Conservation (phyloP, 92 coral and sea anemone genomes). For the Epizoanthus illoricatus region DNA sequence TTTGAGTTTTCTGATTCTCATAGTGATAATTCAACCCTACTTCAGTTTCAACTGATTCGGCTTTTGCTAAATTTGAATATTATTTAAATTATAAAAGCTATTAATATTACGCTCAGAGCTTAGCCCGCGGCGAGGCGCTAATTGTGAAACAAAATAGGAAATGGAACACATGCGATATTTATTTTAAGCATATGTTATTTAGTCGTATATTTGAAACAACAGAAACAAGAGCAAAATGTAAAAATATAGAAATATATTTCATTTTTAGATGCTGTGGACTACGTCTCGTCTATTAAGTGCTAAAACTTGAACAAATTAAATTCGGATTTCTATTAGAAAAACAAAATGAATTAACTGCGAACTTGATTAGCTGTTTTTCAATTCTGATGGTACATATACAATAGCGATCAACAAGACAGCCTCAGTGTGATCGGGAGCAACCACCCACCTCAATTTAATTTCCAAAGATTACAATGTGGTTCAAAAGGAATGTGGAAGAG, state of each 20-base stretch:
- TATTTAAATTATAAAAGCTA: constrained; percentile 37
- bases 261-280: not conserved
- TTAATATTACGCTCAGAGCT: constrained; percentile 30
- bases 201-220: not conserved
- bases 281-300: not conserved
- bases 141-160: constrained; percentile 46
- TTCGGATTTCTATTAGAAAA: constrained; percentile 10
- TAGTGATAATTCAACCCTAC: constrained; percentile 16
- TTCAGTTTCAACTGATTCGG: constrained; percentile 8
- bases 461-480: not conserved
- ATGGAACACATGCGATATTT: constrained; percentile 37
- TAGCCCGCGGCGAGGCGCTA: constrained; percentile 42
- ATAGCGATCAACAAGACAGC: constrained; percentile 20
- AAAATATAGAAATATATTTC: not conserved
- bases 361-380: constrained; percentile 21
- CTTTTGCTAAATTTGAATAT: constrained; percentile 17
- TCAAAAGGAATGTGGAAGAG: not conserved
- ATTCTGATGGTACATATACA: constrained; percentile 1
- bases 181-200: constrained; percentile 18
- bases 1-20: not conserved
- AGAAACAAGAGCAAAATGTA: not conserved
- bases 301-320: not conserved
- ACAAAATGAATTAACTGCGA: constrained; percentile 22
- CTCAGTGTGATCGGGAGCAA: not conserved
- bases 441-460: not conserved